Evolutionary conservation across 2,113 vertebrate genomes (phyloP), one percentile per base, ranked within the genome.

Genomic region (Meriones unguiculatus): DNA sequence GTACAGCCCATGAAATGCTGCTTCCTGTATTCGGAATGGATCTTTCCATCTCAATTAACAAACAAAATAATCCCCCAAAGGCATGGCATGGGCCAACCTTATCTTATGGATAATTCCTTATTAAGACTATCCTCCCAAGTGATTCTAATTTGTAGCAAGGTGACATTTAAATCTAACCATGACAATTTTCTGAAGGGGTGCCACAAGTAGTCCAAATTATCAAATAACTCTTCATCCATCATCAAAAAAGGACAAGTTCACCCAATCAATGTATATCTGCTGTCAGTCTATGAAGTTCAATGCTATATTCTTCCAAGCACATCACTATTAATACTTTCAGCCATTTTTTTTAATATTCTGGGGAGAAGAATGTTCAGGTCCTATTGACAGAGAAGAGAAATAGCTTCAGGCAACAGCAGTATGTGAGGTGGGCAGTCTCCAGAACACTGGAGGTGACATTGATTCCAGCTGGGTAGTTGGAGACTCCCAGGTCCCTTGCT

Each of bases 281-380:
- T 86, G 20, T 91, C 28, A 87, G 35, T 32, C 50, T 72, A 25
- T 32, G 25, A 82, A 77, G 15, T 35, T 8, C 54, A 38, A 15
- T 57, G 38, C 67, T 38, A 94, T 22, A 50, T 77, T 90, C 70
- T 64, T 10, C 18, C 11, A 12, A 50, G 38, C 35, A 69, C 30
- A 17, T 93, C 80, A 92, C 67, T 57, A 32, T 82, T 92, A 18
- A 17, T 62, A 59, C 72, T 90, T 89, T 94, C n/a, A 90, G 46
- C 69, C 89, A 77, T 24, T 25, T 32, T 24, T 25, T 32, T 82
- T 12, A 24, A 46, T 65, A 57, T 7, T 15, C 22, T n/a, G 93
- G 32, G 50, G 52, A 77, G 25, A 94, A 57, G 38, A 95, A 64
- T 76, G 59, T 73, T 81, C 57, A 69, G 38, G 30, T 77, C 46